Conservation (phyloP, 1,140 invertebrate genomes). For the Trichogramma pretiosum region DNA sequence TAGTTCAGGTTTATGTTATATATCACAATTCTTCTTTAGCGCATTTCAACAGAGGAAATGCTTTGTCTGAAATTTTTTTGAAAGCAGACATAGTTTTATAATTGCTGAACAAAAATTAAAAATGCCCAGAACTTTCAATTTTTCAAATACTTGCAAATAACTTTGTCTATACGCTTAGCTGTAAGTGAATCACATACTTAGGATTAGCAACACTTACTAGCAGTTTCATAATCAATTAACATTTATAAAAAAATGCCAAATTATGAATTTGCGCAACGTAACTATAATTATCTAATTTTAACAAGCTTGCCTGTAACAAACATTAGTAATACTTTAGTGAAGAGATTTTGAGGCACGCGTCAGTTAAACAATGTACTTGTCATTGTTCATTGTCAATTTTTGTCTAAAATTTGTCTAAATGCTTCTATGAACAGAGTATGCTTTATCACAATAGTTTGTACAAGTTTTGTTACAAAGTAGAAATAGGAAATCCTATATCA, state of each 20-base stretch:
- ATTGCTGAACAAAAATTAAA: too few species aligned
- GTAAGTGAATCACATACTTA: too few species aligned
- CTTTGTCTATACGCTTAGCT: too few species aligned
- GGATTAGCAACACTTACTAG: too few species aligned
- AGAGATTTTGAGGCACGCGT: constrained; percentile 25
- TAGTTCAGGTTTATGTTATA: too few species aligned
- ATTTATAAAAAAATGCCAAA: too few species aligned
- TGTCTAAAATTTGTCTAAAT: constrained; percentile 9
- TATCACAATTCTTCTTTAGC: constrained; percentile 16
- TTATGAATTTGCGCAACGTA: constrained; percentile 11
- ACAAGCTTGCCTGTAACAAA: constrained; percentile 14
- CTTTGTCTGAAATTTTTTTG: too few species aligned
- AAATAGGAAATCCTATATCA: constrained; percentile 12
- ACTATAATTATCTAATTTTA: constrained; percentile 12
- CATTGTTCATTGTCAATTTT: constrained; percentile 3
- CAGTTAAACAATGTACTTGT: constrained; percentile 7
- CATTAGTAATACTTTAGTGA: constrained; percentile 11
- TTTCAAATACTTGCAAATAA: too few species aligned
- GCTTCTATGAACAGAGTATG: constrained; percentile 11
- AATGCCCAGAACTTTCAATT: too few species aligned
- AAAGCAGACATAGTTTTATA: too few species aligned
- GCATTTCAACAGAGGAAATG: constrained; percentile 7
- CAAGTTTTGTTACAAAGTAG: constrained; percentile 10
- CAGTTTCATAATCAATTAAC: too few species aligned
- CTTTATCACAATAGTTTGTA: constrained; percentile 23